Evolutionary conservation across 2,888 invertebrate species (phyloP).

Genomic region (Dicycla oo): DNA sequence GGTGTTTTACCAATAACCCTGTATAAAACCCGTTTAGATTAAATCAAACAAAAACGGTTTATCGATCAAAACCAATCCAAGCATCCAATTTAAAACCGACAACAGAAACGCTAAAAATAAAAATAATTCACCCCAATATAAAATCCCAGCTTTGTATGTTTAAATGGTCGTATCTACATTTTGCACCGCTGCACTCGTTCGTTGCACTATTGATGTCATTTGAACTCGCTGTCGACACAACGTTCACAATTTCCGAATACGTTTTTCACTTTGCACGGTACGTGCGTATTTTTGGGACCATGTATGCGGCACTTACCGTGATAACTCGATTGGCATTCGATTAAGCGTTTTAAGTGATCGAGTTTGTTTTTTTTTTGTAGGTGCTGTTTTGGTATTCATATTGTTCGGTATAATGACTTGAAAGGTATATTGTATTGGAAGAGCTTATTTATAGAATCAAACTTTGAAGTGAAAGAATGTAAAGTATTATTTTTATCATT

Average conservation of each 20-base stretch:
- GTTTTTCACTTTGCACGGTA: conserved; percentile 64
- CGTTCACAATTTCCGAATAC: conserved; percentile 66
- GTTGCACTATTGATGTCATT: conserved; percentile 64
- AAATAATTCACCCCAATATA: conserved; percentile 26
- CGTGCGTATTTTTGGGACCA: conserved; percentile 60
- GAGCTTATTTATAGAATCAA: background rate
- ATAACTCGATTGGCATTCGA: conserved; percentile 63
- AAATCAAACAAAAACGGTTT: background rate
- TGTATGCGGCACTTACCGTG: conserved; percentile 50
- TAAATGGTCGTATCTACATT: conserved; percentile 50
- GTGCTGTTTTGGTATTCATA: conserved; percentile 22
- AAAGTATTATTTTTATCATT: background rate
- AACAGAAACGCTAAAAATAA: conserved; percentile 23
- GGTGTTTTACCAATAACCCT: too few species aligned
- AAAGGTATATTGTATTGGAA: background rate
- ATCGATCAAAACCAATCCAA: too few species aligned
- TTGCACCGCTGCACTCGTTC: conserved; percentile 59
- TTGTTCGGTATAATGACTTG: conserved; percentile 1
- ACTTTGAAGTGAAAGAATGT: background rate
- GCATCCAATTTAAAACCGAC: conserved; percentile 13
- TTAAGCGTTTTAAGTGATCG: conserved; percentile 42
- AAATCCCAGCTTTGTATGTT: conserved; percentile 42
- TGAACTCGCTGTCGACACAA: conserved; percentile 59
- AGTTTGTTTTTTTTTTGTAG: conserved; percentile 20
- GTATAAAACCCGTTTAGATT: conserved; percentile 8